A percentile compares a stretch with the other conserved stretches of the same genome.
These are phyloP conservation scores for Clarias macrocephalus DNA, from an alignment of 2,113 vertebrate genomes.

Conservation along the genomic window DNA sequence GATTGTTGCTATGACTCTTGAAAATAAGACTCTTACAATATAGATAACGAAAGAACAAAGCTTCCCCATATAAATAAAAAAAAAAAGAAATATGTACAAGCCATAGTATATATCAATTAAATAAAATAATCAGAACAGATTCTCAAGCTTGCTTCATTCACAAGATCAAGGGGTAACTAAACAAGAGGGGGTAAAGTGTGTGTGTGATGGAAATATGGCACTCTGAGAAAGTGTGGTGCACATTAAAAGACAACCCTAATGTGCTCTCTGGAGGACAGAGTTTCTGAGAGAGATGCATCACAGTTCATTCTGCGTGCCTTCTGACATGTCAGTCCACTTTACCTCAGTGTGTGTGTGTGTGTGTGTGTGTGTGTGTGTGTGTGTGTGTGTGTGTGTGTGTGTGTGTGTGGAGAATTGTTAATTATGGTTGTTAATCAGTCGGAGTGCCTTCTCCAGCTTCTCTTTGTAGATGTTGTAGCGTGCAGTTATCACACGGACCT, in stretches of 20 bases:
- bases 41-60: constrained; percentile 52
- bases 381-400: constrained; percentile 2
- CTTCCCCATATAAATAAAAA: constrained; percentile 73
- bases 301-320: constrained; percentile 22
- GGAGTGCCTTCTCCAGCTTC: constrained; percentile 86
- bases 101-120: constrained; percentile 61
- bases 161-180: constrained; percentile 52
- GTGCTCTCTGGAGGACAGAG: constrained; percentile 31
- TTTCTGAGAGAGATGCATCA: constrained; percentile 24
- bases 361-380: constrained; percentile 8
- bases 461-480: constrained; percentile 83
- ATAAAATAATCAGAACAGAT: constrained; percentile 61
- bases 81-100: constrained; percentile 72
- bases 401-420: constrained; percentile 59
- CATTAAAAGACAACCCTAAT: neutral
- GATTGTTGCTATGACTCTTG: constrained; percentile 44
- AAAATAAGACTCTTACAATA: constrained; percentile 62
- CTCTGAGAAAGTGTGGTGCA: constrained; percentile 56
- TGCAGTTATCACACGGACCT: constrained; percentile 74
- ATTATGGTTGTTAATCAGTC: constrained; percentile 69
- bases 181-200: constrained; percentile 22
- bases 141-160: constrained; percentile 64
- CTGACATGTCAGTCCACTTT: constrained; percentile 10
- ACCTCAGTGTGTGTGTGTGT: neutral
- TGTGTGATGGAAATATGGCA: constrained; percentile 61